A percentile compares a stretch with the other conserved stretches of the same genome.
phyloP scores from a whole-genome alignment of 2,888 invertebrate genomes.

The Priocnemis perturbator region DNA sequence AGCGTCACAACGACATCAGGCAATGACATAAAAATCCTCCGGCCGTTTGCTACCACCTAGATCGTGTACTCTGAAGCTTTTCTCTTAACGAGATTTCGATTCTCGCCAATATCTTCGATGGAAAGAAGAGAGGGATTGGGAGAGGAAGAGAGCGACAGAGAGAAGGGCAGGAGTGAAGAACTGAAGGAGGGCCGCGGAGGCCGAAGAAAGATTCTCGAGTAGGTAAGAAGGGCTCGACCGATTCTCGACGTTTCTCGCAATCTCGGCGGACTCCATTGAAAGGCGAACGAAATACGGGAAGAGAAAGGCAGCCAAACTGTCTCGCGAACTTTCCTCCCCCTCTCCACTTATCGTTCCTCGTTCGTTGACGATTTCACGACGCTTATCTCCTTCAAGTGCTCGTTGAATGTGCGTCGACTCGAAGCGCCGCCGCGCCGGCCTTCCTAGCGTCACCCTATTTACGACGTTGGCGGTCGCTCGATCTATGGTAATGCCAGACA shows the following conservation, averaged over 20 bases:
- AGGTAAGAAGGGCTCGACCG: conserved; percentile 5
- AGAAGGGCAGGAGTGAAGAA: too few relatives aligned
- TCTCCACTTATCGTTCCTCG: not conserved
- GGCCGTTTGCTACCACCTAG: conserved; percentile 16
- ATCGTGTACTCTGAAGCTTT: conserved; percentile 37
- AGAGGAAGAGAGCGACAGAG: conserved; percentile 11
- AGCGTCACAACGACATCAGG: conserved; percentile 27
- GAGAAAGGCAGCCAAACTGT: conserved; percentile 1
- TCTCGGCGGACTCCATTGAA: too few relatives aligned
- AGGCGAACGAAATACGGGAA: not conserved
- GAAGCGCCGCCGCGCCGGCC: too few relatives aligned
- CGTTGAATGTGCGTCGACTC: too few relatives aligned
- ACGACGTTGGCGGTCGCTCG: too few relatives aligned
- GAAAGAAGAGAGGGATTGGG: conserved; percentile 16
- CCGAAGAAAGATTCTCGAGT: not conserved
- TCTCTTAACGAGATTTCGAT: conserved; percentile 51
- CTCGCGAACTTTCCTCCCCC: not conserved
- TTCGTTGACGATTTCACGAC: not conserved
- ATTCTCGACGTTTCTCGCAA: conserved; percentile 9
- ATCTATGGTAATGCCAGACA: too few relatives aligned
- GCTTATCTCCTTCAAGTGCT: conserved; percentile 3
- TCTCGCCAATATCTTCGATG: conserved; percentile 32
- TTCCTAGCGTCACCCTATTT: not conserved
- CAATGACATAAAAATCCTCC: conserved; percentile 36
- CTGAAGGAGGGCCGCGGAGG: not conserved